phyloP scores from a whole-genome alignment of 2,113 vertebrate species.

The Laticauda laticaudata region DNA sequence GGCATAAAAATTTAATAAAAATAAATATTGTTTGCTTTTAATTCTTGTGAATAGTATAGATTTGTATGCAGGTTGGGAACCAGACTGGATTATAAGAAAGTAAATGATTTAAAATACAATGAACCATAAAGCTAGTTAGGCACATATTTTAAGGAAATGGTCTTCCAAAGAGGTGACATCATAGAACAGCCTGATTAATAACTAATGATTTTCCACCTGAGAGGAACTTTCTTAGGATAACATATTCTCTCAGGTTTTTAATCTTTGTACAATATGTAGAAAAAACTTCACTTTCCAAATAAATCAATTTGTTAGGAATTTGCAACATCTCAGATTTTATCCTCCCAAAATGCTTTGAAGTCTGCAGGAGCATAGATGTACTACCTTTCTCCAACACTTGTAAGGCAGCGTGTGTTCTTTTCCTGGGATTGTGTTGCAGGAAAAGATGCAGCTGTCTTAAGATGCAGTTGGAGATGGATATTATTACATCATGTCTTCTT shows the following conservation, averaged over 20 bases:
- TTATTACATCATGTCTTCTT: neutral
- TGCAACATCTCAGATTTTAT: neutral
- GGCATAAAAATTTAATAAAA: neutral
- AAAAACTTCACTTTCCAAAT: neutral
- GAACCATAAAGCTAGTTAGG: neutral
- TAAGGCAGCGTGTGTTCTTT: neutral
- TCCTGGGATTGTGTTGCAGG: neutral
- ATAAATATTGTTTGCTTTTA: neutral
- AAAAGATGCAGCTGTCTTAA: neutral
- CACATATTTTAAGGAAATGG: neutral
- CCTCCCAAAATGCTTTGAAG: neutral
- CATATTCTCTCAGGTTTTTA: neutral
- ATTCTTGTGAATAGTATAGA: neutral
- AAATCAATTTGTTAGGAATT: neutral
- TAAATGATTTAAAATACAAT: neutral
- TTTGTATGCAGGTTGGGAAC: neutral
- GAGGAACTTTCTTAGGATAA: neutral
- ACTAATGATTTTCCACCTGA: neutral
- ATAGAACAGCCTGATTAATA: neutral
- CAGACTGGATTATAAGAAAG: neutral
- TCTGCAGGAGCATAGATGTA: neutral
- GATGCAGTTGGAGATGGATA: neutral
- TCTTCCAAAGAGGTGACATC: neutral
- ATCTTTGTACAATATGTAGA: neutral
- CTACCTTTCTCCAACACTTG: neutral